phyloP scores from a whole-genome alignment of 2,113 vertebrate species.

The Bostrychus sinensis region DNA sequence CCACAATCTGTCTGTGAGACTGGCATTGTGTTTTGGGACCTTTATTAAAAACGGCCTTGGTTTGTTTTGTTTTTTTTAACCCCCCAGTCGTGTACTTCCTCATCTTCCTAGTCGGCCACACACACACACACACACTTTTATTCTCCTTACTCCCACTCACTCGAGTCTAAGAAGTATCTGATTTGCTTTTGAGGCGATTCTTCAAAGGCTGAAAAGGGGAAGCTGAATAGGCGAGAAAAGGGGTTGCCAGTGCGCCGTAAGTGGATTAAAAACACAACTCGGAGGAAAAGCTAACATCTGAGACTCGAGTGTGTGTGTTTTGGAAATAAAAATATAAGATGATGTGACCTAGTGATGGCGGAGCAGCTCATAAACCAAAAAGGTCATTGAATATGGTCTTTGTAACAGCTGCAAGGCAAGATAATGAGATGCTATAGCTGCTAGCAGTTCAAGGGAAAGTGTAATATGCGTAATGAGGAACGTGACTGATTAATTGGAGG shows the following conservation, averaged over 20 bases:
- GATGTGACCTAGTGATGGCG: slow-evolving; percentile 28
- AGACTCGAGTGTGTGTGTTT: slow-evolving; percentile 6
- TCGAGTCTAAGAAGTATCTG: slow-evolving; percentile 35
- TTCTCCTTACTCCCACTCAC: slow-evolving; percentile 9
- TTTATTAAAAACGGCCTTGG: slow-evolving; percentile 46
- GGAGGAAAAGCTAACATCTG: slow-evolving; percentile 57
- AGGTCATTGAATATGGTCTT: slow-evolving; percentile 53
- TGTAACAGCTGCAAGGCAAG: slow-evolving; percentile 57
- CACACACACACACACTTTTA: slow-evolving; percentile 14
- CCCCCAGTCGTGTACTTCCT: slow-evolving; percentile 8
- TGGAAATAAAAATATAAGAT: slow-evolving; percentile 21
- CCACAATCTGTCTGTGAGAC: slow-evolving; percentile 18
- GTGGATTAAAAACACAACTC: slow-evolving; percentile 61
- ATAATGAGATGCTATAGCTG: slow-evolving; percentile 51
- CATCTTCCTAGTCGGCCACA: background rate
- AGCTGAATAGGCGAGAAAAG: slow-evolving; percentile 38
- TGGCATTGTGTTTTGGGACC: slow-evolving; percentile 26
- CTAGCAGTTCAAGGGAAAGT: slow-evolving; percentile 50
- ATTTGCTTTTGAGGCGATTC: slow-evolving; percentile 55
- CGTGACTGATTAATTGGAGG: slow-evolving; percentile 65
- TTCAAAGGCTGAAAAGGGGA: slow-evolving; percentile 50
- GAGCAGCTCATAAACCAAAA: slow-evolving; percentile 48
- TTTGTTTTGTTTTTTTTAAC: slow-evolving; percentile 8
- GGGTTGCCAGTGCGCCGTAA: slow-evolving; percentile 40
- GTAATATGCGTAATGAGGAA: slow-evolving; percentile 67